Evolutionary conservation across 2,888 invertebrate species (phyloP).

Genomic region (Lasius fuliginosus): DNA sequence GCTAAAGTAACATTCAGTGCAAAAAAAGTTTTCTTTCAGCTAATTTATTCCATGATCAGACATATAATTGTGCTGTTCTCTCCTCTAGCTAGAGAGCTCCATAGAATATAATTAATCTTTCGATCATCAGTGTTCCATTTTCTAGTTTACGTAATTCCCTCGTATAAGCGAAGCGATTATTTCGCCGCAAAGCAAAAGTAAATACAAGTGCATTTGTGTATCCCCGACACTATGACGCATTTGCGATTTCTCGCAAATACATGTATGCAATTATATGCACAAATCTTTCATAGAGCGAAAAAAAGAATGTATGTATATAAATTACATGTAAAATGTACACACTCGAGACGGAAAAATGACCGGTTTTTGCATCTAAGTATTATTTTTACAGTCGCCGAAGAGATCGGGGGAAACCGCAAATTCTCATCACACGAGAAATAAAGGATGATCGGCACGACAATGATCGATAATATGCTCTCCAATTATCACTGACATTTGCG

Average conservation of each 20-base stretch:
- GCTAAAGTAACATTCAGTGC: neutral
- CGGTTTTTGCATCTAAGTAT: neutral
- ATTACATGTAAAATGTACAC: conserved; percentile 7
- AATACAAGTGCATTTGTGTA: conserved; percentile 16
- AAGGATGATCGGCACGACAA: conserved; percentile 13
- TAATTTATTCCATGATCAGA: neutral
- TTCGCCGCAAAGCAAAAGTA: conserved; percentile 25
- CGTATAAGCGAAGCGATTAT: conserved; percentile 40
- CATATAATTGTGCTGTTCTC: conserved; percentile 10
- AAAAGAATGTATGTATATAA: neutral
- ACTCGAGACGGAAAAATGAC: neutral
- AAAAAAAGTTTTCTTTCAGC: neutral
- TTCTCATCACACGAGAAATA: conserved; percentile 26
- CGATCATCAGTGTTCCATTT: conserved; percentile 39
- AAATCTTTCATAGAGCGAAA: neutral
- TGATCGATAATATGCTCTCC: conserved; percentile 39
- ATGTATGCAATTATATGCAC: neutral
- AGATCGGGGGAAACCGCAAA: neutral
- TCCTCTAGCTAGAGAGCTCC: neutral
- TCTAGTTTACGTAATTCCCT: conserved; percentile 42
- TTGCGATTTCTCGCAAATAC: conserved; percentile 15
- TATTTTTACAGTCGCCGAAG: conserved; percentile 1
- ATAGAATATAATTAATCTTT: conserved; percentile 38
- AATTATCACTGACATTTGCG: conserved; percentile 70
- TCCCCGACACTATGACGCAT: conserved; percentile 8